Percentiles rank a stretch among this genome's conserved stretches.
Evolutionary conservation across 1,140 invertebrate genomes (phyloP).

Genomic region (Drosophila ambigua): DNA sequence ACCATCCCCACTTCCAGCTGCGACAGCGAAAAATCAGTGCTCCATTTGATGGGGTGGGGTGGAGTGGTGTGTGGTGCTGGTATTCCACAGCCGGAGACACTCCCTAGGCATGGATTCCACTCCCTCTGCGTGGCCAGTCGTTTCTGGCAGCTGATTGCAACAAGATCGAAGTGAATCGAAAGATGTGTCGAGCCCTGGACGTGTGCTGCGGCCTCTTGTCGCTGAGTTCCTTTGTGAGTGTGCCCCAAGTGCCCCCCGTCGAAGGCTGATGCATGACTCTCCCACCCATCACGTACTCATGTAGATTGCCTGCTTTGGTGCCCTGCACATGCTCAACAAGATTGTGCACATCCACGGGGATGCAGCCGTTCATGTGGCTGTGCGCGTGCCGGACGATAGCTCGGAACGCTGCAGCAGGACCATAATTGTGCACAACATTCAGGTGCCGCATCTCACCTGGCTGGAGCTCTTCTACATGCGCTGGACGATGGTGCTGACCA

Average conservation of each 20-base stretch:
- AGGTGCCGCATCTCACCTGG: slow-evolving; percentile 35
- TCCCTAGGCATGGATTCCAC: neutral
- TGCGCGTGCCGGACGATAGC: neutral
- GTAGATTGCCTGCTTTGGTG: slow-evolving; percentile 55
- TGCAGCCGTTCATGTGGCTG: neutral
- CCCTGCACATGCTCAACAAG: slow-evolving; percentile 53
- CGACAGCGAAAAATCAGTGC: slow-evolving; percentile 8
- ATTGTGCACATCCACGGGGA: slow-evolving; percentile 43
- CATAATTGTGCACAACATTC: slow-evolving; percentile 23
- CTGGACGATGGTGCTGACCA: slow-evolving; percentile 54
- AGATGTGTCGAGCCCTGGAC: slow-evolving; percentile 48
- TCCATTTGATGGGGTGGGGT: neutral
- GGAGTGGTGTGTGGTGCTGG: no score
- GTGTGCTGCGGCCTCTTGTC: slow-evolving; percentile 41
- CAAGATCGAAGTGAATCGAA: slow-evolving; percentile 7
- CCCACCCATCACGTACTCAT: neutral
- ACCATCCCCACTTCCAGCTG: slow-evolving; percentile 32
- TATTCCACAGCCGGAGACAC: no score
- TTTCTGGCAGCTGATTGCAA: slow-evolving; percentile 1
- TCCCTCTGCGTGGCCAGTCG: slow-evolving; percentile 9
- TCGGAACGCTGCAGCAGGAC: slow-evolving; percentile 24
- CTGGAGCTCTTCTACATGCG: slow-evolving; percentile 56
- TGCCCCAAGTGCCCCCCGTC: neutral
- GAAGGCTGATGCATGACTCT: no score
- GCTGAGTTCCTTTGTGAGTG: slow-evolving; percentile 54